phyloP scores from a whole-genome alignment of 1,140 invertebrate genomes.

The Diploscapter pachys region DNA sequence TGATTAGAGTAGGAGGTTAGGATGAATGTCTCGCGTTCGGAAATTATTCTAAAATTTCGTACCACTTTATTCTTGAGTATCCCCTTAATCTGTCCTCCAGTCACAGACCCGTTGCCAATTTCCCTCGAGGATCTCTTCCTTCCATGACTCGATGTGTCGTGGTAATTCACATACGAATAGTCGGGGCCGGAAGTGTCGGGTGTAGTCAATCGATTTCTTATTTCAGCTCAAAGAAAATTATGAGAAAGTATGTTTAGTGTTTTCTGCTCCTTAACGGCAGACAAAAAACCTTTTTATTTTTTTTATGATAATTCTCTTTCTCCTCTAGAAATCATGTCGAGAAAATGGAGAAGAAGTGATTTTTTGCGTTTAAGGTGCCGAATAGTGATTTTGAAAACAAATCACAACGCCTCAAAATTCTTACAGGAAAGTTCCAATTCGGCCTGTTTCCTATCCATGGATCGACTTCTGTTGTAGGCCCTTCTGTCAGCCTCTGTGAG shows the following conservation, averaged over 20 bases:
- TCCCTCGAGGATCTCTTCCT: conserved; percentile 37
- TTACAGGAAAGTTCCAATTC: conserved; percentile 26
- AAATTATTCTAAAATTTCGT: conserved; percentile 1
- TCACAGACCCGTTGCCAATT: not conserved
- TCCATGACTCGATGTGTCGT: conserved; percentile 45
- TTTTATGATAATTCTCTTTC: conserved; percentile 1
- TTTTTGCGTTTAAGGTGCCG: too few relatives aligned
- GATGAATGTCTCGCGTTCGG: conserved; percentile 45
- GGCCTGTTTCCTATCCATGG: conserved; percentile 48
- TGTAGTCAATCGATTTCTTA: conserved; percentile 38
- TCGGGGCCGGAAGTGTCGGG: conserved; percentile 43
- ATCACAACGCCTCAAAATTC: too few relatives aligned
- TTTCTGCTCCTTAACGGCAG: not conserved
- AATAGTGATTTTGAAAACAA: too few relatives aligned
- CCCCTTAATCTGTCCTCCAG: conserved; percentile 40
- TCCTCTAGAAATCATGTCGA: not conserved
- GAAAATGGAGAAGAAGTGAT: too few relatives aligned
- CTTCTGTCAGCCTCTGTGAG: conserved; percentile 45
- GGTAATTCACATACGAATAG: conserved; percentile 53
- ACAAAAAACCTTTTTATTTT: too few relatives aligned
- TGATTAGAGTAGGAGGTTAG: conserved; percentile 11
- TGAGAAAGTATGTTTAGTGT: conserved; percentile 10
- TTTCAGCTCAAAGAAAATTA: conserved; percentile 16
- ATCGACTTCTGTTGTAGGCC: conserved; percentile 45
- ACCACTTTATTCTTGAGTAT: conserved; percentile 58